phyloP scores from a whole-genome alignment of 2,113 vertebrate genomes.

The Galemys pyrenaicus region DNA sequence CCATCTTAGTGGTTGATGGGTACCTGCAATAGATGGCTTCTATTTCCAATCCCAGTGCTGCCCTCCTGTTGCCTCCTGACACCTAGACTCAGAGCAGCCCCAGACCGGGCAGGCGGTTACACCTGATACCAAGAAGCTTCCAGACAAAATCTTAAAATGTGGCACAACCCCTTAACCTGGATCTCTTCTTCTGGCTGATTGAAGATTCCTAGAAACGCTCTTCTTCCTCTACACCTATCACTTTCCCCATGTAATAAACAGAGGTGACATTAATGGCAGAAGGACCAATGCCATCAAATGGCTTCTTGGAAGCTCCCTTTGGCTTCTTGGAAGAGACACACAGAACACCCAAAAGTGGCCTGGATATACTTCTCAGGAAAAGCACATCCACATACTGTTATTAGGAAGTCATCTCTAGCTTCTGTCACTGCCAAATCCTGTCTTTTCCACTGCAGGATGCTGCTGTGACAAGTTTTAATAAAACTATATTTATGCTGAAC shows the following conservation, averaged over 20 bases:
- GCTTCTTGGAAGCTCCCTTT: not conserved
- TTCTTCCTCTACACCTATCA: not conserved
- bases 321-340: not conserved
- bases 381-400: not conserved
- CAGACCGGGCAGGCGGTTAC: not conserved
- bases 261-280: not conserved
- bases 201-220: not conserved
- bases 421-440: not conserved
- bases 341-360: too few relatives aligned
- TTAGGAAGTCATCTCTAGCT: not conserved
- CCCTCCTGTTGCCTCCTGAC: not conserved
- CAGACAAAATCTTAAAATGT: not conserved
- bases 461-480: conserved; percentile 66
- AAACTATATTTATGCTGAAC: conserved; percentile 41
- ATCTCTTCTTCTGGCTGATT: not conserved
- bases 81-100: not conserved
- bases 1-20: not conserved
- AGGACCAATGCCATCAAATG: not conserved
- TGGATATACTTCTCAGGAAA: not conserved
- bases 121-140: not conserved
- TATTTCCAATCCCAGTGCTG: not conserved
- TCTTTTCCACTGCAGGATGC: not conserved
- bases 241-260: not conserved
- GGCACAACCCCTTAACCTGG: not conserved
- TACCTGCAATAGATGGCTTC: not conserved